Base-by-base conservation (phyloP, 2,888 invertebrate genomes). In the Anthophora plumipes region DNA sequence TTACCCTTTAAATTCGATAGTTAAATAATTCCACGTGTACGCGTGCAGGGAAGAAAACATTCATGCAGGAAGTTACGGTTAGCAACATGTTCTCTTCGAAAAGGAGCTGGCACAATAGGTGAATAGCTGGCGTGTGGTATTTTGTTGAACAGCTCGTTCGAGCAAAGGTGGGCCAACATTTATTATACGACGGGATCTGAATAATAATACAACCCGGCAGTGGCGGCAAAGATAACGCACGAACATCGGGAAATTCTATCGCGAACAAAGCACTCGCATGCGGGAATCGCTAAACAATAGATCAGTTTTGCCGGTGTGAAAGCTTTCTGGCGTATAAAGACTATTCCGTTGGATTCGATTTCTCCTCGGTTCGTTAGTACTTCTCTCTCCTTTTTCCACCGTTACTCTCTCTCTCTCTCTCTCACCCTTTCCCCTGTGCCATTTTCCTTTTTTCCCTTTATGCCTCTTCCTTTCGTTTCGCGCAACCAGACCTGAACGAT, bases 211-310 rank as follows among this genome's bases (percentile, higher is more conserved):
- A 31, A 52, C 50, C 31, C 22, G 20, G 39, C n/a, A 39, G 31
- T n/a, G 57, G 41, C 31, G 25, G 43, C 17, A 20, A 31, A 20
- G 48, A 31, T 50, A 64, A 57, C 69, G 37, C 68, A 59, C 17
- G 59, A 22, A 48, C 41, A 69, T 52, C 41, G 63, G 41, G 31
- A 63, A n/a, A 71, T 71, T 71, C 63, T 54, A 71, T 63, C 41
- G 63, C 52, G 52, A 31, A 63, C 70, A 63, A 71, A 71, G 63
- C 70, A 12, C 31, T 52, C 41, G 52, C 41, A 43, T 39, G 52
- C 52, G 14, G 63, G 31, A 63, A 71, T 71, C 41, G 70, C 52
- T 63, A 71, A 63, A 71, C 70, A 63, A 71, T 71, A 52, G 70
- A 63, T 71, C 70, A 63, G 70, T 63, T 71, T 52, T 61, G 61